Conservation (phyloP, 2,888 invertebrate species). For the Cyaniris semiargus region DNA sequence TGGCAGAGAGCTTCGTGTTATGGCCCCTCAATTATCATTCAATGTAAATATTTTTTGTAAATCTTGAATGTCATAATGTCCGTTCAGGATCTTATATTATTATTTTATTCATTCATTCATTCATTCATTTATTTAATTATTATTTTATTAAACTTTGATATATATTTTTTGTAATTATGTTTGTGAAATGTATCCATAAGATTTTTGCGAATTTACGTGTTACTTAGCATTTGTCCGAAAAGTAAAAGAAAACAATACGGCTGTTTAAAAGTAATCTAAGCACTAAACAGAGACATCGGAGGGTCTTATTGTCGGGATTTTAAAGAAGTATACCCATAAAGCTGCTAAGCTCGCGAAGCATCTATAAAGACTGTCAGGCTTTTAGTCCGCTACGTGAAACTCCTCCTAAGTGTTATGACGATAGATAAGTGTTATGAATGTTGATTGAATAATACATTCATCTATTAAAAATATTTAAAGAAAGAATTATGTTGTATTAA, state of each 20-base stretch:
- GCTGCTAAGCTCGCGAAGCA: conserved; percentile 25
- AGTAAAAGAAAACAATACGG: background rate
- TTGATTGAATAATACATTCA: background rate
- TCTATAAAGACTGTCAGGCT: conserved; percentile 24
- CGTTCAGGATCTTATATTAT: too few relatives aligned
- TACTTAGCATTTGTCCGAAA: background rate
- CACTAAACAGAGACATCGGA: conserved; percentile 13
- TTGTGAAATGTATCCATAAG: too few relatives aligned
- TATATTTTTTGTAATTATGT: too few relatives aligned
- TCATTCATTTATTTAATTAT: too few relatives aligned
- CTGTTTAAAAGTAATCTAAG: conserved; percentile 18
- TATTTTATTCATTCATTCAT: too few relatives aligned
- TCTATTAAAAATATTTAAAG: background rate
- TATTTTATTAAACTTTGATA: too few relatives aligned
- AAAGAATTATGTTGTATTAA: background rate
- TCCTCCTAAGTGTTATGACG: background rate
- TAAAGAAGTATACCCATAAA: conserved; percentile 27
- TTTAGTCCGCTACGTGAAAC: conserved; percentile 20
- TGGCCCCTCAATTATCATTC: too few relatives aligned
- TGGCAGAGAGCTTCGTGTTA: too few relatives aligned
- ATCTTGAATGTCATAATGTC: too few relatives aligned
- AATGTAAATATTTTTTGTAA: too few relatives aligned
- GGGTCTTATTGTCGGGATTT: conserved; percentile 7
- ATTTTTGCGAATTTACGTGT: too few relatives aligned
- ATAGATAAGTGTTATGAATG: conserved; percentile 9